These are phyloP conservation scores for Colletes latitarsis DNA, from an alignment of 1,140 invertebrate genomes.

Conservation along the genomic window DNA sequence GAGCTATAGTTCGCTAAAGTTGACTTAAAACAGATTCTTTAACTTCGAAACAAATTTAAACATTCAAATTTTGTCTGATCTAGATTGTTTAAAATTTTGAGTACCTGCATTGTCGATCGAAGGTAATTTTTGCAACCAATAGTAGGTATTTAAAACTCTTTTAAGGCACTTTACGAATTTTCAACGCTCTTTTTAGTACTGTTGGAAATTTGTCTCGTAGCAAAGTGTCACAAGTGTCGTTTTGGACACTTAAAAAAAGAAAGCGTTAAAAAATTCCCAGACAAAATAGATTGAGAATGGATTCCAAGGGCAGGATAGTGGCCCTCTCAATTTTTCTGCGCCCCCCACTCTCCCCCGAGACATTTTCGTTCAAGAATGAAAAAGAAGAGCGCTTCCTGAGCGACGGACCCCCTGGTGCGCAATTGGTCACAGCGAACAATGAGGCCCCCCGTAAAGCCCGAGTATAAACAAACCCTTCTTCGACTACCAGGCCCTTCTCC, in stretches of 20 bases:
- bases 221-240: too few species aligned
- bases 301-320: background rate
- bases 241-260: background rate
- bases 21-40: too few species aligned
- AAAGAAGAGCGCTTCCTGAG: conserved; percentile 55
- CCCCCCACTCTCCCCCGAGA: background rate
- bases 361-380: conserved; percentile 53
- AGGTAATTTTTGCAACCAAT: too few species aligned
- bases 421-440: conserved; percentile 76
- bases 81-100: too few species aligned
- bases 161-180: too few species aligned
- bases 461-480: conserved; percentile 74
- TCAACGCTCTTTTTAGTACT: too few species aligned
- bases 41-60: too few species aligned
- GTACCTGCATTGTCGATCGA: too few species aligned
- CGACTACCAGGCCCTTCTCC: conserved; percentile 23
- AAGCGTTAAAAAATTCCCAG: background rate
- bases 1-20: too few species aligned
- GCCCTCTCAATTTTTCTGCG: background rate
- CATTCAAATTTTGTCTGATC: too few species aligned
- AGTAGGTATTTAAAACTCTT: too few species aligned
- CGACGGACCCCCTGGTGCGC: conserved; percentile 52
- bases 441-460: conserved; percentile 55
- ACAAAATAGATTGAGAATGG: background rate
- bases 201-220: too few species aligned